Conservation (phyloP, 2,888 invertebrate genomes). For the Meloe dianella region DNA sequence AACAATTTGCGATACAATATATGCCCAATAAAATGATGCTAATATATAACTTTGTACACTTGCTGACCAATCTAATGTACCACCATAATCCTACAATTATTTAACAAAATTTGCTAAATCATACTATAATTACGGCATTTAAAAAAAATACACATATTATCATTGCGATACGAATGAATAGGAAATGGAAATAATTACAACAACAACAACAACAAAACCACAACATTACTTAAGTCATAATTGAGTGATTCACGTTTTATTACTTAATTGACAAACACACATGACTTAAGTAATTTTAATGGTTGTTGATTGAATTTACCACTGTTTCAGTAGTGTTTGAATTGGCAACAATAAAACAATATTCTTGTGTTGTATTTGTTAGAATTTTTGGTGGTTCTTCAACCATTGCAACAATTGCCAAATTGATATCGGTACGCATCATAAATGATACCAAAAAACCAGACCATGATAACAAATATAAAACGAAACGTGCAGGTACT, state of each 20-base stretch:
- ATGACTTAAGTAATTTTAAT: too few relatives aligned
- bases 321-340: conserved; percentile 40
- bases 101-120: too few relatives aligned
- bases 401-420: conserved; percentile 75
- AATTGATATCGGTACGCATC: conserved; percentile 78
- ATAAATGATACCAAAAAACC: conserved; percentile 77
- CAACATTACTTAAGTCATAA: too few relatives aligned
- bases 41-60: conserved; percentile 69
- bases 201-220: too few relatives aligned
- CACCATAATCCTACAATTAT: conserved; percentile 61
- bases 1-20: conserved; percentile 72
- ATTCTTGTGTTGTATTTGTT: conserved; percentile 48
- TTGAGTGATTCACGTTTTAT: too few relatives aligned
- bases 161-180: too few relatives aligned
- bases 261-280: too few relatives aligned
- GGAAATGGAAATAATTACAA: too few relatives aligned
- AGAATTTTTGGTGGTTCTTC: conserved; percentile 45
- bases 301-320: too few relatives aligned
- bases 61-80: conserved; percentile 71
- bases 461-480: conserved; percentile 74
- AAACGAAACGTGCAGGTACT: conserved; percentile 71
- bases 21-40: conserved; percentile 76
- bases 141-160: too few relatives aligned
- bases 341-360: conserved; percentile 51
- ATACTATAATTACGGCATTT: too few relatives aligned